phyloP scores from a whole-genome alignment of 1,140 invertebrate species.

The Euschistus heros region DNA sequence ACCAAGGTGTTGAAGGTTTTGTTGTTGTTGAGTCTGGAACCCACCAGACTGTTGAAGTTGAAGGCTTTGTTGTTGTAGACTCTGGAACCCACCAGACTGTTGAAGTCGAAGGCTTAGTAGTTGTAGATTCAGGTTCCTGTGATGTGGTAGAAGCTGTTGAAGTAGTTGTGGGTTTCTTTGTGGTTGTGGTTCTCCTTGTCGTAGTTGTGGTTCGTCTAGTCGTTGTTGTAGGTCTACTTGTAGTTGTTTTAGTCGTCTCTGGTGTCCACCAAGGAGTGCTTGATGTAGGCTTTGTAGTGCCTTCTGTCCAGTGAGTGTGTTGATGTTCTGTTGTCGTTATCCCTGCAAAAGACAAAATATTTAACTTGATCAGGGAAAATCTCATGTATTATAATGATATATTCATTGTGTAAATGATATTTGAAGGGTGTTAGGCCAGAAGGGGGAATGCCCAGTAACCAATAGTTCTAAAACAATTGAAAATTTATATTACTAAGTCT shows the following conservation, averaged over 20 bases:
- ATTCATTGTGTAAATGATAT: too few relatives aligned
- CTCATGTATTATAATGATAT: too few relatives aligned
- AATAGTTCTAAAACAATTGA: too few relatives aligned
- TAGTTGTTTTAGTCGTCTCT: constrained; percentile 28
- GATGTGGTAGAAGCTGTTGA: constrained; percentile 29
- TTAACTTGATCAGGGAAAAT: too few relatives aligned
- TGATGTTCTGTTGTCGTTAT: constrained; percentile 22
- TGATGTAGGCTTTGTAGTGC: constrained; percentile 32
- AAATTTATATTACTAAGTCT: too few relatives aligned
- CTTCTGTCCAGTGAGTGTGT: constrained; percentile 23
- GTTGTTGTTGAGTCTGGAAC: constrained; percentile 26
- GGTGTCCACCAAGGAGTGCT: constrained; percentile 25
- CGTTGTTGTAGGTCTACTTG: constrained; percentile 17
- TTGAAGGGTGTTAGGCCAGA: too few relatives aligned
- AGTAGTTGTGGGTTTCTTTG: constrained; percentile 27
- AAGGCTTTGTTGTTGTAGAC: constrained; percentile 32
- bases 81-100: constrained; percentile 26
- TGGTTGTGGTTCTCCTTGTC: constrained; percentile 30
- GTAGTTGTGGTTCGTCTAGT: constrained; percentile 28
- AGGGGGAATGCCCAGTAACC: too few relatives aligned
- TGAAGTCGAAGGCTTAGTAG: constrained; percentile 31
- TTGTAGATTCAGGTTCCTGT: constrained; percentile 26
- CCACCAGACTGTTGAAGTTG: constrained; percentile 23
- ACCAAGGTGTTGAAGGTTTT: constrained; percentile 31
- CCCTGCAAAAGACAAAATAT: too few relatives aligned